Percentiles rank a stretch among this genome's conserved stretches.
These are phyloP conservation scores for Origma solitaria DNA, from an alignment of 2,113 vertebrate species.

Conservation along the genomic window DNA sequence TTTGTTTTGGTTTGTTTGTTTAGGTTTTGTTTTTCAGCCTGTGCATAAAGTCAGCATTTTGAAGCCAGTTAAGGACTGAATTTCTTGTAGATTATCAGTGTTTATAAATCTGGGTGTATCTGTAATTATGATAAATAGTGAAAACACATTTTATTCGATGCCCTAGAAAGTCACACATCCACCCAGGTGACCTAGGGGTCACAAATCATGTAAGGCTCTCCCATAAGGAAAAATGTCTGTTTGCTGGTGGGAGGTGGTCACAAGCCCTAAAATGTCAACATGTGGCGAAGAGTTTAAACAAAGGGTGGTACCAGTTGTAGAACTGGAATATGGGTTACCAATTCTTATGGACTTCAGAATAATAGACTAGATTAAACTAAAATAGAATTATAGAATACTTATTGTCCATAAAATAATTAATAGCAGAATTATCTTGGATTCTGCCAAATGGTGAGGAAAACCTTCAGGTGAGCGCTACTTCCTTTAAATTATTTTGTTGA, in stretches of 20 bases:
- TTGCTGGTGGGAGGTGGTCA: not conserved
- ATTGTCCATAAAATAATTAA: not conserved
- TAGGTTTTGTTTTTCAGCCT: no score
- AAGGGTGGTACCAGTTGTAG: not conserved
- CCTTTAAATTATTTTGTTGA: not conserved
- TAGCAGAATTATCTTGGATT: not conserved
- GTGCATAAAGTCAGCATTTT: not conserved
- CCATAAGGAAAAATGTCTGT: not conserved
- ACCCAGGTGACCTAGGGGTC: not conserved
- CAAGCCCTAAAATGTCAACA: fast-evolving
- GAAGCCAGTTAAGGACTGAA: not conserved
- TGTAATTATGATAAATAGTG: slow-evolving; percentile 34
- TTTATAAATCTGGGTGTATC: not conserved
- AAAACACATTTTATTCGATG: not conserved
- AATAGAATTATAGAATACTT: not conserved
- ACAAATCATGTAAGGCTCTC: not conserved
- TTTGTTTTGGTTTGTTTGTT: not conserved
- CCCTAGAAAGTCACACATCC: not conserved
- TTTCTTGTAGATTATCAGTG: not conserved
- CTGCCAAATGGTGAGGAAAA: not conserved
- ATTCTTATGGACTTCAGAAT: not conserved
- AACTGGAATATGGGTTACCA: fast-evolving
- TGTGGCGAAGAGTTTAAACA: fast-evolving
- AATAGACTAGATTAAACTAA: not conserved
- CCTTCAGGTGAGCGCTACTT: not conserved